Conservation (phyloP, 1,140 invertebrate genomes). For the Aphelinus atriplicis region DNA sequence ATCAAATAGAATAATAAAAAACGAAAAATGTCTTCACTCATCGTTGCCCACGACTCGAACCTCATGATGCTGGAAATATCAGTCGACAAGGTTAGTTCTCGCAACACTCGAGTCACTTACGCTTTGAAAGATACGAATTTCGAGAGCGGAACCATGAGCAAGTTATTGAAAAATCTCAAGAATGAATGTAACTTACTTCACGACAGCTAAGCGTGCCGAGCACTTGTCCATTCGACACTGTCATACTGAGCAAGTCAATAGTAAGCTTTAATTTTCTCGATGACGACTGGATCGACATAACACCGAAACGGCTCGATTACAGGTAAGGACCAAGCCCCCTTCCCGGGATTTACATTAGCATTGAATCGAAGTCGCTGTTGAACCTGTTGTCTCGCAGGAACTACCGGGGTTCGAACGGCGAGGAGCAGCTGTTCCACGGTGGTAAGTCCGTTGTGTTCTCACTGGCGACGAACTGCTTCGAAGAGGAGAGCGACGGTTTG, state of each 20-base stretch:
- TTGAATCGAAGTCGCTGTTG: no score
- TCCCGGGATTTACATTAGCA: no score
- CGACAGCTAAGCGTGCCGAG: slow-evolving; percentile 51
- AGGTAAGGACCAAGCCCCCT: slow-evolving; percentile 7
- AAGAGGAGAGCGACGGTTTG: slow-evolving; percentile 23
- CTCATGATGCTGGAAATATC: slow-evolving; percentile 56
- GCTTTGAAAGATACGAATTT: no score
- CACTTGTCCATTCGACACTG: slow-evolving; percentile 46
- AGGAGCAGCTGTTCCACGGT: slow-evolving; percentile 51
- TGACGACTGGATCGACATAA: slow-evolving; percentile 51
- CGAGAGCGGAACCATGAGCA: no score
- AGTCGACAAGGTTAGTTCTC: slow-evolving; percentile 51
- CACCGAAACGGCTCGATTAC: slow-evolving; percentile 48
- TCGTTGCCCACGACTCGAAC: slow-evolving; percentile 48
- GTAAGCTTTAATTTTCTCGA: slow-evolving; percentile 54
- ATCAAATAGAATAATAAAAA: slow-evolving; percentile 1
- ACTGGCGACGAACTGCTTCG: slow-evolving; percentile 15
- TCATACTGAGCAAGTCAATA: slow-evolving; percentile 50
- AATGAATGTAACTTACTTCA: neutral
- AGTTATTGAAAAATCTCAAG: no score
- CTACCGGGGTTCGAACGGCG: slow-evolving; percentile 49
- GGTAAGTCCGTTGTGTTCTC: slow-evolving; percentile 55
- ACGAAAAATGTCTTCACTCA: slow-evolving; percentile 48
- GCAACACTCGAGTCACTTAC: no score
- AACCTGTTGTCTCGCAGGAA: slow-evolving; percentile 3